Evolutionary conservation across 2,888 invertebrate species (phyloP).

Genomic region (Ophion ventricosus): DNA sequence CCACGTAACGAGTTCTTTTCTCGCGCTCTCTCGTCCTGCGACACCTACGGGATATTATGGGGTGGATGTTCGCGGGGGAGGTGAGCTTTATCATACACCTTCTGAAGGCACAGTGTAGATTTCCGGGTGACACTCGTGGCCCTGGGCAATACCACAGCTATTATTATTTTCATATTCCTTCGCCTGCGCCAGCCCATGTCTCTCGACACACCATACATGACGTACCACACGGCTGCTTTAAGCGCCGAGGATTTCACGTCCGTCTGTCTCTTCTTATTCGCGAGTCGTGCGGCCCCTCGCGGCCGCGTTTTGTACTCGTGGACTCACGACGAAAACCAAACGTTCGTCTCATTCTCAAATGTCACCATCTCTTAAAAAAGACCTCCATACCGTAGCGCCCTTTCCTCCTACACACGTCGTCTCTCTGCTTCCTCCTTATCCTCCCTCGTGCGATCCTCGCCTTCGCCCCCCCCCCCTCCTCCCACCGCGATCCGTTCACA

Average conservation of each 20-base stretch:
- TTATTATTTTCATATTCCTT: constrained; percentile 83
- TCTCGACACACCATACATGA: constrained; percentile 26
- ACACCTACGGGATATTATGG: constrained; percentile 1
- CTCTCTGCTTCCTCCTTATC: background rate
- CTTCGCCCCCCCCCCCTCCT: constrained; percentile 51
- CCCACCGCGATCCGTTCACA: constrained; percentile 61
- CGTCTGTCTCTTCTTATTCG: constrained; percentile 74
- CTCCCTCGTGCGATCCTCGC: constrained; percentile 24
- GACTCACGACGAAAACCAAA: constrained; percentile 48
- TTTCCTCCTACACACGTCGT: constrained; percentile 53
- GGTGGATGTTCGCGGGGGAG: background rate
- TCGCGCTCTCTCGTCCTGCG: constrained; percentile 7
- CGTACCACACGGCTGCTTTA: constrained; percentile 49
- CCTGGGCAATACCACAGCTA: constrained; percentile 78
- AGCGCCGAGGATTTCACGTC: constrained; percentile 67
- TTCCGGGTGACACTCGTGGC: constrained; percentile 79
- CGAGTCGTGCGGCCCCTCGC: constrained; percentile 68
- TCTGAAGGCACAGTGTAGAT: constrained; percentile 69
- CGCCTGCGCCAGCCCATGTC: constrained; percentile 58
- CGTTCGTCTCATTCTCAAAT: constrained; percentile 70
- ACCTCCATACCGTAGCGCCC: constrained; percentile 19
- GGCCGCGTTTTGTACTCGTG: constrained; percentile 54
- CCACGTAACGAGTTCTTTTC: constrained; percentile 10
- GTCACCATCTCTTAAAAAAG: constrained; percentile 26
- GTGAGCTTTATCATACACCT: constrained; percentile 64